Conservation (phyloP, 2,888 invertebrate species). For the Drosophila crucigera region DNA sequence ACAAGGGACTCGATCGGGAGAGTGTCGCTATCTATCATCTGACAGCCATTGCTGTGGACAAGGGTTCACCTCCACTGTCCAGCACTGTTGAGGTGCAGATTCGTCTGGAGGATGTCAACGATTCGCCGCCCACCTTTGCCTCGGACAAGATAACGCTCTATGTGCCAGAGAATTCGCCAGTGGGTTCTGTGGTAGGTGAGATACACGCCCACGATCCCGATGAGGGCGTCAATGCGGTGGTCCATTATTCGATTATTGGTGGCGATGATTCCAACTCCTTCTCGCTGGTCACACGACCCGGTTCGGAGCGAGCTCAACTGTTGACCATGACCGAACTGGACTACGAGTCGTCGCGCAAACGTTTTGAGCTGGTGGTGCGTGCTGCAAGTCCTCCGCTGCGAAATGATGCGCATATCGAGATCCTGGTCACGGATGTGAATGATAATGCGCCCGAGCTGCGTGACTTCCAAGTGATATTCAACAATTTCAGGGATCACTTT, state of each 20-base stretch:
- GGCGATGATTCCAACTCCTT: slow-evolving; percentile 96
- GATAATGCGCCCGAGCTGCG: slow-evolving; percentile 97
- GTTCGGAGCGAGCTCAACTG: slow-evolving; percentile 94
- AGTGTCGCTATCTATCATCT: slow-evolving; percentile 93
- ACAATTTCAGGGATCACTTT: slow-evolving; percentile 97
- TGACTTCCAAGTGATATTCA: slow-evolving; percentile 97
- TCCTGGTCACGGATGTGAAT: slow-evolving; percentile 96
- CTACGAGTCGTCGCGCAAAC: slow-evolving; percentile 97
- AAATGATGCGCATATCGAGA: slow-evolving; percentile 94
- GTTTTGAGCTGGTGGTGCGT: slow-evolving; percentile 94
- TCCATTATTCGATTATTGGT: slow-evolving; percentile 97
- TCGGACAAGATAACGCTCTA: slow-evolving; percentile 95
- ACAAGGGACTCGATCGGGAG: slow-evolving; percentile 96
- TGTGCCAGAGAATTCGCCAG: slow-evolving; percentile 97
- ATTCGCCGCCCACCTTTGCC: slow-evolving; percentile 95
- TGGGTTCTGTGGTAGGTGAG: slow-evolving; percentile 96
- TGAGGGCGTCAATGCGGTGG: slow-evolving; percentile 95
- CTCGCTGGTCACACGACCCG: slow-evolving; percentile 91
- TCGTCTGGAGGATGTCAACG: slow-evolving; percentile 94
- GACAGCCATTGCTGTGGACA: slow-evolving; percentile 95
- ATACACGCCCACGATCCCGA: slow-evolving; percentile 96
- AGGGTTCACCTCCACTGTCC: slow-evolving; percentile 92
- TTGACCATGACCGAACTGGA: slow-evolving; percentile 96
- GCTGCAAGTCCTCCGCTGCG: slow-evolving; percentile 96
- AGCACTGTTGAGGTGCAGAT: slow-evolving; percentile 91